These are phyloP conservation scores for Indri indri DNA, from an alignment of 2,113 vertebrate species.

Conservation along the genomic window DNA sequence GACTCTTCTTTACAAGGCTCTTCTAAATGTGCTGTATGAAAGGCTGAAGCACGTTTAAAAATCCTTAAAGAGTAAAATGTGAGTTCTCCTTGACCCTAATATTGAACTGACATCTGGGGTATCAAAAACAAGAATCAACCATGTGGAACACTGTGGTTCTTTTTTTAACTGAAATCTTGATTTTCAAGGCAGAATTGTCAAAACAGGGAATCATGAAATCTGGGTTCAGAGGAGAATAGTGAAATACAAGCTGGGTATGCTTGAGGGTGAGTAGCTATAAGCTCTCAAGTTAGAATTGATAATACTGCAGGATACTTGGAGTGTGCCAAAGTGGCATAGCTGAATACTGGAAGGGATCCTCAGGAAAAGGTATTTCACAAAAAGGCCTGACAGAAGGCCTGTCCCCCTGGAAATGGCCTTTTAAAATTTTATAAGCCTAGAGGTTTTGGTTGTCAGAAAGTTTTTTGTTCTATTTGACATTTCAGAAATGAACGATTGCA, in stretches of 20 bases:
- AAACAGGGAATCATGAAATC: neutral
- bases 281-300: neutral
- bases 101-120: neutral
- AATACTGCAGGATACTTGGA: neutral
- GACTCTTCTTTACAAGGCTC: neutral
- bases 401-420: neutral
- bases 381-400: neutral
- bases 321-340: neutral
- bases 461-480: neutral
- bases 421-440: neutral
- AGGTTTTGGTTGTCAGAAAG: neutral
- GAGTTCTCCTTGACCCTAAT: neutral
- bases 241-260: neutral
- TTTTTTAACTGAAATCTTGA: conserved; percentile 1
- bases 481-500: neutral
- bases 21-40: neutral
- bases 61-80: neutral
- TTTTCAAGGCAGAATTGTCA: neutral
- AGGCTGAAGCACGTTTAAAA: neutral
- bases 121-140: neutral
- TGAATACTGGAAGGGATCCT: neutral
- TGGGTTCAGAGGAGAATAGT: neutral
- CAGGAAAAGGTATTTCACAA: neutral
- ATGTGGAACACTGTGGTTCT: neutral
- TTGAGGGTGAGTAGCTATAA: neutral